Evolutionary conservation across 1,140 invertebrate species (phyloP), one percentile per base, ranked within the genome.

Genomic region (Drosophila tristis): DNA sequence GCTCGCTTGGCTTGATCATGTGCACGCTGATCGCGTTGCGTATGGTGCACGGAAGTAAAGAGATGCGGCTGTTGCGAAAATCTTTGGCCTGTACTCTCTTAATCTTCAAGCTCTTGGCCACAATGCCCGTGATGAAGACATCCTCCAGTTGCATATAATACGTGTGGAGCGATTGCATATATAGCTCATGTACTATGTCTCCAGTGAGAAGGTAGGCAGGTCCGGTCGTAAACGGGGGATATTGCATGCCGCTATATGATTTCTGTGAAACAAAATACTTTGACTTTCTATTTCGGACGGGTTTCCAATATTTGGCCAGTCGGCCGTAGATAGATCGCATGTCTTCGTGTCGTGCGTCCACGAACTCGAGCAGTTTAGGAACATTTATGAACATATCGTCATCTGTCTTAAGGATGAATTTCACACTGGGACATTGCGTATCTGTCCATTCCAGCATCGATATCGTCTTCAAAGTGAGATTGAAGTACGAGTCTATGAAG

Each of bases 301-400:
- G 97, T 84, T 96, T 96, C 96, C 96, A 97, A 86, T 95, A 95
- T 68, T 95, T 95, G 0, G 96, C 96, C 54, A 97, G 91, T 44
- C 96, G 94, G 0, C 97, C 97, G 84, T 95, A 97, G 70, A 98
- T 96, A 7, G 94, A 94, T 56, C 94, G 94, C 72, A 94, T 95
- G 20, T 95, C 93, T 35, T 94, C 94, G 80, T 96, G 95, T 58
- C 94, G 29, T 3, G 29, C 95, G 45, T 94, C 93, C 29, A 96
- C 9, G 86, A 97, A 97, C 5, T 91, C 91, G 26, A 97, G 92
- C 43, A 98, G 92, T 39, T 95, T 94, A 45, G 95, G 95, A 65
- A 98, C 94, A 92, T 98, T 97, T 44, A 98, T 97, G 86, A 98
- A 97, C 96, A 98, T 97, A 91, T 98, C 97, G 91, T 98, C 97